Conservation (phyloP, 2,888 invertebrate genomes). For the Cryptus viduatorius region DNA sequence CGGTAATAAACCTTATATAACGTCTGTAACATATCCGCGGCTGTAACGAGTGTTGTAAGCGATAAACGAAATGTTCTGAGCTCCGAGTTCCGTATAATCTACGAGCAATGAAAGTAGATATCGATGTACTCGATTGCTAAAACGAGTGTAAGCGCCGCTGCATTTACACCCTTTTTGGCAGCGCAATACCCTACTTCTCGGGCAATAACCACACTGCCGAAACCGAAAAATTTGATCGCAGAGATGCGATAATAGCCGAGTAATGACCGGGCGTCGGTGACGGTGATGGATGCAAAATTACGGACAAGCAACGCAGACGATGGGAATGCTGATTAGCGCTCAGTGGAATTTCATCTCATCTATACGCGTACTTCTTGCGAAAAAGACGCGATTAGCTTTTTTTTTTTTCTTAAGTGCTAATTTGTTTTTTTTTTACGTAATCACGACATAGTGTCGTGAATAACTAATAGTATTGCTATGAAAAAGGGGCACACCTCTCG, state of each 20-base stretch:
- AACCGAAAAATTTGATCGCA: slow-evolving; percentile 32
- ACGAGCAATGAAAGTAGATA: not conserved
- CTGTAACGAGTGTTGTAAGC: slow-evolving; percentile 9
- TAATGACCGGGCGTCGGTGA: slow-evolving; percentile 23
- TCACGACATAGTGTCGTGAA: not conserved
- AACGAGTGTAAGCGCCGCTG: not conserved
- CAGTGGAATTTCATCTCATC: too few species aligned
- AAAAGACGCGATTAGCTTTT: not conserved
- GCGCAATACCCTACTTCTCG: too few species aligned
- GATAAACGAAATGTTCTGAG: slow-evolving; percentile 36
- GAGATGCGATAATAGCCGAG: slow-evolving; percentile 32
- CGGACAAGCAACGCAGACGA: slow-evolving; percentile 10
- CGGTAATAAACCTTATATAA: slow-evolving; percentile 22
- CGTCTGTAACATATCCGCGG: slow-evolving; percentile 2
- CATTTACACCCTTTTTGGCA: too few species aligned
- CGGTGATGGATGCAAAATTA: slow-evolving; percentile 45
- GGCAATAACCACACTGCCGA: not conserved
- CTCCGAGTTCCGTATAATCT: not conserved
- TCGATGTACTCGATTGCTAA: not conserved
- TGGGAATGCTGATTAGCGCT: slow-evolving; percentile 10
- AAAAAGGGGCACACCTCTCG: not conserved
- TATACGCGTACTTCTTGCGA: not conserved
- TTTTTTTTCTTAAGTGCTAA: not conserved
- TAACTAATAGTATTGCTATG: not conserved
- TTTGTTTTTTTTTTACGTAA: not conserved